These are phyloP conservation scores for Chiridota heheva DNA, from an alignment of 35 echinoderm and acorn worm genomes.

Conservation along the genomic window DNA sequence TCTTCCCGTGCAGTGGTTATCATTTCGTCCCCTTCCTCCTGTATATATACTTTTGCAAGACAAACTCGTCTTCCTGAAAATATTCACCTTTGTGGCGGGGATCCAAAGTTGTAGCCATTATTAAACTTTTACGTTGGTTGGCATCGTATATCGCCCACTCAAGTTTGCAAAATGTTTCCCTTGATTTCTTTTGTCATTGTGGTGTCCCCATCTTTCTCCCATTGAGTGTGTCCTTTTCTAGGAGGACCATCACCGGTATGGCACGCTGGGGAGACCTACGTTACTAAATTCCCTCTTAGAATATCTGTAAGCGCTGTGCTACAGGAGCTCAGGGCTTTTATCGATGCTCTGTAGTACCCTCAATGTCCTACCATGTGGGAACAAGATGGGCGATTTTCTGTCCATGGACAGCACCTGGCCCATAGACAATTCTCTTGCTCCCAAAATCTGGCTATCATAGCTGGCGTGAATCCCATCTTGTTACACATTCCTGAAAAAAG, in stretches of 20 bases:
- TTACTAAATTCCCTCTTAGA: not conserved
- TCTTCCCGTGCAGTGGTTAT: too few relatives aligned
- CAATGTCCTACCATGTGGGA: constrained; percentile 20
- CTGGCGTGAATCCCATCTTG: not conserved
- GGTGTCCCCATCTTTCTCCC: not conserved
- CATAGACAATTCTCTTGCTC: constrained; percentile 7
- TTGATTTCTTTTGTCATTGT: not conserved
- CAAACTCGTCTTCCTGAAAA: constrained; percentile 15
- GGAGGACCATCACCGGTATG: not conserved
- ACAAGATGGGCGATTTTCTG: not conserved
- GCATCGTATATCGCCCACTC: not conserved
- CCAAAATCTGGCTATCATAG: not conserved
- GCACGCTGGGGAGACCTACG: not conserved
- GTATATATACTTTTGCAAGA: too few relatives aligned
- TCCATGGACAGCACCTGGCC: not conserved
- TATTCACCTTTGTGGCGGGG: constrained; percentile 3
- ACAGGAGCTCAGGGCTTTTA: not conserved
- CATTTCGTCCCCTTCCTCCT: too few relatives aligned
- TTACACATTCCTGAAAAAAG: constrained; percentile 30
- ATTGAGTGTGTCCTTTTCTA: not conserved
- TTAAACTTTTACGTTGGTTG: not conserved
- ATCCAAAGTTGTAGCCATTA: not conserved
- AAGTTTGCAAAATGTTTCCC: constrained; percentile 9
- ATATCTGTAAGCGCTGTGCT: constrained; percentile 1
- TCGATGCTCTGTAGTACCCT: constrained; percentile 6